phyloP scores from a whole-genome alignment of 2,797 vertebrate species.

The Melanotaenia maccullochi region DNA sequence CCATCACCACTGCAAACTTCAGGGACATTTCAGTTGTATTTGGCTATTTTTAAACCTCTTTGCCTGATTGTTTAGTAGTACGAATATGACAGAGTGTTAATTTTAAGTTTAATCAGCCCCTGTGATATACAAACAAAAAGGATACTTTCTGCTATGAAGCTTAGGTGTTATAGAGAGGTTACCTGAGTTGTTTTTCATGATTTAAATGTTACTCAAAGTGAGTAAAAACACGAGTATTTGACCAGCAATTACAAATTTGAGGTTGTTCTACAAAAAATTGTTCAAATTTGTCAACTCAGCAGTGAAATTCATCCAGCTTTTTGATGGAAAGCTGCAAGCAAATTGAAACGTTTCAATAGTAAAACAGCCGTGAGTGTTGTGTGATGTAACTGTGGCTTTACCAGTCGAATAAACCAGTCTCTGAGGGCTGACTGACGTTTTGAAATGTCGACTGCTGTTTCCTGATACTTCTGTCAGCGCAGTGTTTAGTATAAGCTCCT shows the following conservation, averaged over 20 bases:
- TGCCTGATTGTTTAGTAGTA: neutral
- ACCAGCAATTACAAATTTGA: neutral
- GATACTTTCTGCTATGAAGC: neutral
- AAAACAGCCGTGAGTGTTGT: neutral
- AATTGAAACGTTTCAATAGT: neutral
- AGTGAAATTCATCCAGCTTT: neutral
- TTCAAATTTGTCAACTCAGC: neutral
- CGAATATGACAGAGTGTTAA: too few relatives aligned
- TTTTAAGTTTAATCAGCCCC: rapidly evolving
- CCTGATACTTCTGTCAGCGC: neutral
- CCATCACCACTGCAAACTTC: neutral
- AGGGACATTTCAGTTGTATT: neutral
- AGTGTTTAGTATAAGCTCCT: conserved; percentile 6
- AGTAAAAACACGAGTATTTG: neutral
- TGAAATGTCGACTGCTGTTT: conserved; percentile 10
- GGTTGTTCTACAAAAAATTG: neutral
- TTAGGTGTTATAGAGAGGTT: neutral
- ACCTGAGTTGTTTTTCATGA: neutral
- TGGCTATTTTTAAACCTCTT: neutral
- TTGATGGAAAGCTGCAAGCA: neutral
- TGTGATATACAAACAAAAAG: neutral
- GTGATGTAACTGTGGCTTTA: conserved; percentile 6
- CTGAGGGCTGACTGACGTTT: neutral
- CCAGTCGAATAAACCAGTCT: neutral
- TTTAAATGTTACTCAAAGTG: neutral